A percentile compares a stretch with the other conserved stretches of the same genome.
phyloP scores from a whole-genome alignment of 2,113 vertebrate species.

The Ameiurus melas region DNA sequence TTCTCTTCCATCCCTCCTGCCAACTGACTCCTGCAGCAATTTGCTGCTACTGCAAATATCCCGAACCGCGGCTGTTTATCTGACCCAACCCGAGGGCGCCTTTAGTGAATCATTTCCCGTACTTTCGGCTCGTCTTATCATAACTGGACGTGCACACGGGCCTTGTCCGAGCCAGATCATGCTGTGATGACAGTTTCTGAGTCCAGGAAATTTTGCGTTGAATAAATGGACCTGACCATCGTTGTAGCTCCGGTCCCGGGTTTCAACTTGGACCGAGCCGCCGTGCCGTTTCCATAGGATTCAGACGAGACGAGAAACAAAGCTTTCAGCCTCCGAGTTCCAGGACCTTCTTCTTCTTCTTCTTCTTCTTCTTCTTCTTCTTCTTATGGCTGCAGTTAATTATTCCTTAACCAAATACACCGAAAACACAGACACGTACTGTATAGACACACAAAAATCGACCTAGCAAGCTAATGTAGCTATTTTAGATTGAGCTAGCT shows the following conservation, averaged over 20 bases:
- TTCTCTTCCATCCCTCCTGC: conserved; percentile 43
- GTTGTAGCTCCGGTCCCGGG: conserved; percentile 15
- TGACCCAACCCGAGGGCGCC: conserved; percentile 32
- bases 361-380: background rate
- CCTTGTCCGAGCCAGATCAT: background rate
- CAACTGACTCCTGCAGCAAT: conserved; percentile 54
- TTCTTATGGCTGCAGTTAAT: background rate
- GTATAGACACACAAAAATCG: no score
- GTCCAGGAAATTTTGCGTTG: conserved; percentile 23
- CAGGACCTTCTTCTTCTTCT: no score
- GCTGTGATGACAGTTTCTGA: conserved; percentile 35
- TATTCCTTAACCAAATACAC: background rate
- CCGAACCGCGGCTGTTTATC: conserved; percentile 35
- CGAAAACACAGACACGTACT: no score
- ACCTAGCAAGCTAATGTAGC: no score
- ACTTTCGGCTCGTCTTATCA: conserved; percentile 9
- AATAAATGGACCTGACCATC: background rate
- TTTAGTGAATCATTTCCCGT: conserved; percentile 35
- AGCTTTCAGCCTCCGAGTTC: background rate
- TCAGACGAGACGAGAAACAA: background rate
- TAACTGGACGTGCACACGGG: conserved; percentile 33
- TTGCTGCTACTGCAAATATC: conserved; percentile 50
- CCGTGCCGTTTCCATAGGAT: background rate
- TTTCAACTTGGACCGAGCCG: conserved; percentile 7
- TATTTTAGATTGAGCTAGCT: no score